Evolutionary conservation across 2,888 invertebrate genomes (phyloP), one percentile per base, ranked within the genome.

Genomic region (Metallyticus violacea): DNA sequence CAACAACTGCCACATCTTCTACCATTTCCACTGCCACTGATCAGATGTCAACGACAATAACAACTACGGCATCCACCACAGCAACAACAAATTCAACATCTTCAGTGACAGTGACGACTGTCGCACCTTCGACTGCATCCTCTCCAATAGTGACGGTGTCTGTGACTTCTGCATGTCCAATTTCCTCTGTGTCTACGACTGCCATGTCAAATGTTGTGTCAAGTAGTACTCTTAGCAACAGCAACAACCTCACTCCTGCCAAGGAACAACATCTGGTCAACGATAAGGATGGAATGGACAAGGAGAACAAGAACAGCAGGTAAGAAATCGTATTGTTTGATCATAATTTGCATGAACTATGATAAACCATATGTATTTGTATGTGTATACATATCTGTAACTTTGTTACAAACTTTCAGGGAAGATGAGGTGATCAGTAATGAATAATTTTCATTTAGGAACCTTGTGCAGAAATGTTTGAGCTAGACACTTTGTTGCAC

Each of bases 21-120:
- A 77, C 80, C 26, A 30, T 85, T 81, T 78, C 77, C n/a, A 78
- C 85, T 76, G 40, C 85, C n/a, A 76, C 40, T 76, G 80, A 27
- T 22, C 27, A 40, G 27, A 88, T 91, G 62, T 88, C 90, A 79
- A 89, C 90, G 82, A 89, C 90, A 26, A 89, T 91, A 83, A 88
- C 90, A 84, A 88, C 90, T 28, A 88, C 90, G 28, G 88, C 90
- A 79, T 88, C 90, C 87, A 86, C 89, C 86, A 89, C 90, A n/a
- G 89, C 91, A 81, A 88, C 90, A 85, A 88, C 90, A 40, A 89
- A 90, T 78, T 89, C 90, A 85, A 89, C 91, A 26, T 88, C 89
- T 15, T 86, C 86, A 30, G 87, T 89, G 82, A 88, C 88, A 7
- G 87, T 88, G 30, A 84, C 88, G 27, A 86, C 85, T 40, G 79